phyloP scores from a whole-genome alignment of 2,797 vertebrate species.

The Aeoliscus strigatus region DNA sequence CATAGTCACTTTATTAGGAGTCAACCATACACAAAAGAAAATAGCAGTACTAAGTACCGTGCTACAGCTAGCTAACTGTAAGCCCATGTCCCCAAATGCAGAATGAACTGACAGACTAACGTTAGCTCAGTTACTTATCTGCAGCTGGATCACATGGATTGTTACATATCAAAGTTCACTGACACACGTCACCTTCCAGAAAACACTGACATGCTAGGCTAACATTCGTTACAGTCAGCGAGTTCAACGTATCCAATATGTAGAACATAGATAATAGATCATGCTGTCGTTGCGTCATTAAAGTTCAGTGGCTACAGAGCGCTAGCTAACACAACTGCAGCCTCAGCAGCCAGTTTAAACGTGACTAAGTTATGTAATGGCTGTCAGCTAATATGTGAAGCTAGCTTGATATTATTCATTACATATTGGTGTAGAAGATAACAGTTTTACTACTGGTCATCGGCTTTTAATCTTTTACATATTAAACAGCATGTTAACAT shows the following conservation, averaged over 20 bases:
- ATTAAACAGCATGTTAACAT: constrained; percentile 11
- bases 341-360: no score
- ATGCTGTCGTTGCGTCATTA: not conserved
- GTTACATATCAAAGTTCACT: constrained; percentile 15
- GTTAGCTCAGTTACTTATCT: no score
- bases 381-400: not conserved
- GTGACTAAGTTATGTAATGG: no score
- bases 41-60: no score
- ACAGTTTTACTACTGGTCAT: not conserved
- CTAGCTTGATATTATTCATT: no score
- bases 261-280: not conserved
- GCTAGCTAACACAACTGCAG: not conserved
- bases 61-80: no score
- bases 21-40: not conserved
- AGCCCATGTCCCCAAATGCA: no score
- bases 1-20: no score
- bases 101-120: no score
- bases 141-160: no score
- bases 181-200: not conserved
- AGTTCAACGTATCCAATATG: not conserved
- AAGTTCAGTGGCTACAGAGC: constrained; percentile 24
- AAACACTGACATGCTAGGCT: not conserved
- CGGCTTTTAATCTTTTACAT: not conserved
- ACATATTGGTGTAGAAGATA: not conserved
- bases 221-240: not conserved